Percentiles rank a stretch among this genome's conserved stretches.
These are phyloP conservation scores for Tetranychus cinnabarinus DNA, from an alignment of 1,140 invertebrate species.

Conservation along the genomic window DNA sequence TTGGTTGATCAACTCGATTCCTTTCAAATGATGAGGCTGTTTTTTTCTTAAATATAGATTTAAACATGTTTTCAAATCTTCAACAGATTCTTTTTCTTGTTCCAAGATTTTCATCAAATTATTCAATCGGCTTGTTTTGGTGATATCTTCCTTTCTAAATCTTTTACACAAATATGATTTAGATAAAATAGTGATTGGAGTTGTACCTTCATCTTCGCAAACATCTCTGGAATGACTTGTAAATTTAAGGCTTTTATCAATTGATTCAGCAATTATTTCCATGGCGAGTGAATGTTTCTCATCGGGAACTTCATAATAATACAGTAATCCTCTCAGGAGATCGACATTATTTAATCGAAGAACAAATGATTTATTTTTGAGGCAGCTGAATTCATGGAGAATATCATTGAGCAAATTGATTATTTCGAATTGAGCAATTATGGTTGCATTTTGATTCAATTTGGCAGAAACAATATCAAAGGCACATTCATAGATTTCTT, in stretches of 20 bases:
- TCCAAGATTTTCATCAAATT: no score
- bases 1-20: no score
- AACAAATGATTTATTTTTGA: conserved; percentile 39
- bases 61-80: no score
- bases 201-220: neutral
- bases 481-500: conserved; percentile 31
- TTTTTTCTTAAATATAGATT: no score
- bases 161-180: neutral
- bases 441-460: no score
- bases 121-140: no score
- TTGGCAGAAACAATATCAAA: no score
- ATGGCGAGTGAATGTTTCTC: conserved; percentile 37
- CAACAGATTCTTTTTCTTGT: no score
- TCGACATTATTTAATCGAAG: conserved; percentile 60
- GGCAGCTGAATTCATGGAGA: conserved; percentile 38
- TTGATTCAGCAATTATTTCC: neutral
- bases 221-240: neutral
- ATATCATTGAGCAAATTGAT: conserved; percentile 51
- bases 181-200: neutral
- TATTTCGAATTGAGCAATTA: conserved; percentile 35
- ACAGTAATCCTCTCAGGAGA: conserved; percentile 46
- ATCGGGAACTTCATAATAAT: conserved; percentile 51
- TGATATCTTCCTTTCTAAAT: no score
- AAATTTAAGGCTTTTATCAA: neutral
- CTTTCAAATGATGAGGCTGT: no score